Percentiles rank a stretch among this genome's conserved stretches.
Conservation (phyloP, 2,113 vertebrate genomes). For the Sphaerodactylus townsendi region DNA sequence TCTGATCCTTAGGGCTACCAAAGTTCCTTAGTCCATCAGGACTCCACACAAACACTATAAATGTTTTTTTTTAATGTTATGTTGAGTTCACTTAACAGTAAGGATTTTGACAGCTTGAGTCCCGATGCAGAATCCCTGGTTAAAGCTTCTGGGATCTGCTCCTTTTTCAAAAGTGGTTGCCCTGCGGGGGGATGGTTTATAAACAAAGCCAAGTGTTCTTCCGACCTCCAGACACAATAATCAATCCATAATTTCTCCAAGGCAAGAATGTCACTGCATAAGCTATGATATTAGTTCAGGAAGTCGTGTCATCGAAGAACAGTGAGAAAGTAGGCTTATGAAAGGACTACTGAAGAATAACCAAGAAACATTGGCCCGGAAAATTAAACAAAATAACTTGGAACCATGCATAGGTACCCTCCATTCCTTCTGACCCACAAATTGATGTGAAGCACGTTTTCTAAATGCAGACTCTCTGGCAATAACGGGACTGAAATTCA, state of each 20-base stretch:
- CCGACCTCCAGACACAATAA: not conserved
- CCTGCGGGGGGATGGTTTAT: not conserved
- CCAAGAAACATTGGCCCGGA: not conserved
- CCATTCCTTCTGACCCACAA: fast-evolving
- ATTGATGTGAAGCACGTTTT: not conserved
- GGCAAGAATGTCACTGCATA: not conserved
- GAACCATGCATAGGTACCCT: not conserved
- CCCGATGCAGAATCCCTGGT: not conserved
- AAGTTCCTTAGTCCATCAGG: too few relatives aligned
- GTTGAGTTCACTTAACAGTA: too few relatives aligned
- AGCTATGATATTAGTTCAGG: not conserved
- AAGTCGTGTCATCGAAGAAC: not conserved
- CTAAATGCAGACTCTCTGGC: not conserved
- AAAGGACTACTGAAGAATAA: not conserved
- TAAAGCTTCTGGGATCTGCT: not conserved
- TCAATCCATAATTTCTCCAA: not conserved
- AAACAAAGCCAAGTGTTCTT: not conserved
- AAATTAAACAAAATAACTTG: not conserved
- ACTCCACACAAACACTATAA: too few relatives aligned
- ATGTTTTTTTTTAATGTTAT: too few relatives aligned
- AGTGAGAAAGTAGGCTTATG: not conserved
- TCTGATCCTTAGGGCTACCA: too few relatives aligned
- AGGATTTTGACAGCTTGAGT: not conserved
- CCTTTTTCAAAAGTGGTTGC: not conserved
- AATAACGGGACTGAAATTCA: not conserved